Evolutionary conservation across 2,797 vertebrate species (phyloP), one percentile per base, ranked within the genome.

Genomic region (Cryptoprocta ferox): DNA sequence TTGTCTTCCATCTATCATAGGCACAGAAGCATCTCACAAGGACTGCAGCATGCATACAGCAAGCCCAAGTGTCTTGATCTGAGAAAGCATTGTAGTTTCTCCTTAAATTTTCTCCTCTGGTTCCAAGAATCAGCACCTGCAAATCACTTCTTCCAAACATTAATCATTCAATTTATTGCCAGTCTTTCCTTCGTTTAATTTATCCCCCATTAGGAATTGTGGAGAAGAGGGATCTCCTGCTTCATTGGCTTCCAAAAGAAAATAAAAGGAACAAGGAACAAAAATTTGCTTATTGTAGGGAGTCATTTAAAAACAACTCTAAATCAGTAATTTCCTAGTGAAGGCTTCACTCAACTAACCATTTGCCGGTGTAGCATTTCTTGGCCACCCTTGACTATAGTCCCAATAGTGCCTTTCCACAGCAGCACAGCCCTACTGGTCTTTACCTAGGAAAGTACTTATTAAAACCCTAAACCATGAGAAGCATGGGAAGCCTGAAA

Each of bases 241-340:
- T 88, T 92, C 76, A 48, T 45, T 91, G 32, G 18, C 35, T 96
- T 97, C 66, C 26, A 48, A 32, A 92, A 91, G n/a, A 32, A 96
- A 96, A 42, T 65, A 71, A 91, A 96, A 90, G 14, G 42, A 61
- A 82, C 5, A 50, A 95, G 3, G 42, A 61, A 82, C 5, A 50
- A 95, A 2, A 73, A 53, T 35, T 35, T 93, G 37, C 5, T 79
- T 39, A 35, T n/a, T 83, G 3, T 71, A 56, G 11, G 45, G n/a
- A 86, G 15, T 68, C 45, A 85, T 66, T 93, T 15, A 42, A n/a
- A 65, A 82, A 42, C 2, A 0, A 61, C 39, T 90, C 9, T 35
- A 70, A 73, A 70, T 50, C n/a, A 66, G 45, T 89, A 68, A 80
- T 56, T 92, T 86, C 63, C 3, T 13, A 65, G 56, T 80, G 30